Base-by-base conservation (phyloP, 2,797 vertebrate species). In the Scleropages formosus region DNA sequence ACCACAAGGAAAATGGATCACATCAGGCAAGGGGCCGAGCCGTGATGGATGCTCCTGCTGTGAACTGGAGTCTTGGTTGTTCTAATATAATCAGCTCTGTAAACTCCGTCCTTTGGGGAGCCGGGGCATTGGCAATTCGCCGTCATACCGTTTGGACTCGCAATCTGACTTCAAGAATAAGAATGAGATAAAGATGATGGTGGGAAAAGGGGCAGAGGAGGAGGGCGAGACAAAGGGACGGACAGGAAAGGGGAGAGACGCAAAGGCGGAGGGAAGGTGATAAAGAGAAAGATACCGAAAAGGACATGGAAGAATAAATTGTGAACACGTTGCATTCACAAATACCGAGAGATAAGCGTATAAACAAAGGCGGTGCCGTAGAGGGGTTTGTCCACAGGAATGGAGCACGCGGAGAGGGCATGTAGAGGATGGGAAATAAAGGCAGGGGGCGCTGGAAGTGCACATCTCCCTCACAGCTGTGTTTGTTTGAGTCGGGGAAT, bases 401-500 rank as follows among this genome's bases (percentile, higher is more conserved):
- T 16, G 15, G 24, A 46, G 64, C 22, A 56, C 22, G 64, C 26
- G 8, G 49, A 53, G 64, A 65, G 24, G 56, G 46, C 10, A 27
- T 26, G 65, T 4, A 68, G 18, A 63, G n/a, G 26, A 44, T 60
- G 15, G 53, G 46, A 66, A 13, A 24, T n/a, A 53, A 53, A 53
- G 56, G 61, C 31, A 77, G 39, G 56, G 53, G 39, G 31, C 18
- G 61, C 46, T 31, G 63, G 71, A 16, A 15, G 26, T 8, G 24
- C 16, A 8, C 18, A 16, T 13, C 66, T 83, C 84, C 86, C 84
- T 83, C 84, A 84, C 89, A 90, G 90, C 91, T 92, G 90, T 89
- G 89, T 90, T 91, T 91, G 88, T 90, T 91, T 90, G 86, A 58
- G 31, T 51, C 84, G 80, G 82, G 82, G 87, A 89, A 90, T 88